Evolutionary conservation across 2,888 invertebrate species (phyloP).

Genomic region (Lycophotia porphyrea): DNA sequence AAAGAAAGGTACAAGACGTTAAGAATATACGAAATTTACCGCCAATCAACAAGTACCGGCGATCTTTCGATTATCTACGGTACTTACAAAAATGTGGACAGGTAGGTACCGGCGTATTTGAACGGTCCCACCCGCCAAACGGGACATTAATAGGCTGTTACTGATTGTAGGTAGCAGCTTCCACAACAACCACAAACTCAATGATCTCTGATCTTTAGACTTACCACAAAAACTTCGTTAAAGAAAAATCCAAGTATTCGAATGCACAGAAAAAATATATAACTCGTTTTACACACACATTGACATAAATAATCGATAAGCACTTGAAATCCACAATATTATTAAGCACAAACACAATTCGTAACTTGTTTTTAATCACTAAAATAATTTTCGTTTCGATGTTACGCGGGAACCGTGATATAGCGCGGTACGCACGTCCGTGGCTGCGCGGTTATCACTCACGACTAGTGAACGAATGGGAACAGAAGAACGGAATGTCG

Average conservation of each 20-base stretch:
- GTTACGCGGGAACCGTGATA: slow-evolving; percentile 77
- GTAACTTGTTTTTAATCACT: slow-evolving; percentile 75
- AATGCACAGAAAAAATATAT: slow-evolving; percentile 76
- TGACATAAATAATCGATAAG: slow-evolving; percentile 67
- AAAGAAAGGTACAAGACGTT: slow-evolving; percentile 43
- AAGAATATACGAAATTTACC: slow-evolving; percentile 27
- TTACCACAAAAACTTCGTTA: slow-evolving; percentile 83
- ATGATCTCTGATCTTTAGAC: slow-evolving; percentile 73
- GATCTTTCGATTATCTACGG: slow-evolving; percentile 54
- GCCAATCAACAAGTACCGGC: slow-evolving; percentile 44
- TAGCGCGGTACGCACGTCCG: slow-evolving; percentile 71
- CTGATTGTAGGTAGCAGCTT: slow-evolving; percentile 34
- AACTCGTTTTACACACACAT: slow-evolving; percentile 83
- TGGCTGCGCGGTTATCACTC: slow-evolving; percentile 80
- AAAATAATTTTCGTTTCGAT: slow-evolving; percentile 74
- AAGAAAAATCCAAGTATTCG: slow-evolving; percentile 83
- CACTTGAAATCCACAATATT: slow-evolving; percentile 74
- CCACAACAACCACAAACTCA: slow-evolving; percentile 49
- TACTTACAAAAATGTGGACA: slow-evolving; percentile 57
- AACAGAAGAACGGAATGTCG: slow-evolving; percentile 73
- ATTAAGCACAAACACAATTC: slow-evolving; percentile 71
- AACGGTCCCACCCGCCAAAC: slow-evolving; percentile 53
- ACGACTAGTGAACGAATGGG: slow-evolving; percentile 81
- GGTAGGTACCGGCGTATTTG: slow-evolving; percentile 41
- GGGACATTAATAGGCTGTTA: slow-evolving; percentile 57